Conservation (phyloP, 2,113 vertebrate species). For the Clarias batrachus region DNA sequence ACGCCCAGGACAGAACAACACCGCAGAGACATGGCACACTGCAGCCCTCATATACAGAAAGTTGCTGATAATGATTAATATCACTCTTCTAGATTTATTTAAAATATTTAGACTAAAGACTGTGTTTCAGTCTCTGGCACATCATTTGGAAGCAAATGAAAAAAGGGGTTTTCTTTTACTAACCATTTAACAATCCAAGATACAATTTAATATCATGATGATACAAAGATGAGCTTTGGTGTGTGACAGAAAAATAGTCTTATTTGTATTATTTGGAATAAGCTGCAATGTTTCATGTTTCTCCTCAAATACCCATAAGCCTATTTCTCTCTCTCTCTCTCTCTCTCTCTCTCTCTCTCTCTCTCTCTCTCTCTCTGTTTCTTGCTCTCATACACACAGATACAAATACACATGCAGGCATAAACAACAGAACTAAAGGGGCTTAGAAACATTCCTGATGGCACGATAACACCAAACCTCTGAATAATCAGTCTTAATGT, state of each 20-base stretch:
- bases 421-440: constrained; percentile 17
- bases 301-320: neutral
- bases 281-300: no score
- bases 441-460: constrained; percentile 4
- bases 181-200: neutral
- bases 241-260: neutral
- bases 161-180: neutral
- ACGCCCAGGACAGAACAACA: constrained; percentile 47
- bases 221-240: neutral
- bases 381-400: neutral
- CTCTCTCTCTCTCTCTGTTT: neutral
- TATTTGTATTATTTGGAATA: neutral
- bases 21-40: constrained; percentile 10
- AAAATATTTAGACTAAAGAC: constrained; percentile 12
- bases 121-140: neutral
- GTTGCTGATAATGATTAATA: constrained; percentile 20
- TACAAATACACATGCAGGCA: neutral
- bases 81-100: constrained; percentile 18
- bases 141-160: neutral
- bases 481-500: constrained; percentile 18
- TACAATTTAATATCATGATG: neutral
- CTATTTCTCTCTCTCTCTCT: neutral
- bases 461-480: constrained; percentile 10
- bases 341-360: neutral
- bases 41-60: constrained; percentile 5